Percentiles rank a stretch among this genome's conserved stretches.
Conservation (phyloP, 2,888 invertebrate species). For the Agrypnus murinus region DNA sequence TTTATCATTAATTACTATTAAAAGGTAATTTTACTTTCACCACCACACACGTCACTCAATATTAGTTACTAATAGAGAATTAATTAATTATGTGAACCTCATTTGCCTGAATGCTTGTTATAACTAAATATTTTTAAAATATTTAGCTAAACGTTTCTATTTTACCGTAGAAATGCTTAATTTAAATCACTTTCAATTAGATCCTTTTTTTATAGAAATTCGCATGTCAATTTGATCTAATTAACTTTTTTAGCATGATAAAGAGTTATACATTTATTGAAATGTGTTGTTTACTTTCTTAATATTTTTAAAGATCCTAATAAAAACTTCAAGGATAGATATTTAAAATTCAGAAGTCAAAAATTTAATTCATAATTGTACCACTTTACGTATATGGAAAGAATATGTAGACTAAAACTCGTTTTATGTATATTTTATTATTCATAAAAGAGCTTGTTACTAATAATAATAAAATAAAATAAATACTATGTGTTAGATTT, state of each 20-base stretch:
- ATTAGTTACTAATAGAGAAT: not conserved
- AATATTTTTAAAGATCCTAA: not conserved
- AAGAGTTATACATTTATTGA: too few species aligned
- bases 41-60: not conserved
- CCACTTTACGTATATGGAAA: conserved; percentile 3
- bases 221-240: conserved; percentile 6
- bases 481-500: not conserved
- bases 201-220: not conserved
- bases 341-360: too few species aligned
- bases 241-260: too few species aligned
- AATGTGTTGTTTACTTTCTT: too few species aligned
- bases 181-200: not conserved
- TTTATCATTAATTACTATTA: not conserved
- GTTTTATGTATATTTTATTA: conserved; percentile 4
- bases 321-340: not conserved
- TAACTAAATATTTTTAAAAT: too few species aligned
- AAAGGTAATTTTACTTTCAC: conserved; percentile 2
- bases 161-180: too few species aligned
- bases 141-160: too few species aligned
- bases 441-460: not conserved
- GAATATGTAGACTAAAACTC: not conserved
- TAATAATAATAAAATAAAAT: too few species aligned
- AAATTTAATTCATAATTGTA: conserved; percentile 1
- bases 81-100: conserved; percentile 9
- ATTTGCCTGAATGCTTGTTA: not conserved